phyloP scores from a whole-genome alignment of 2,113 vertebrate genomes.

The Archocentrus centrarchus region DNA sequence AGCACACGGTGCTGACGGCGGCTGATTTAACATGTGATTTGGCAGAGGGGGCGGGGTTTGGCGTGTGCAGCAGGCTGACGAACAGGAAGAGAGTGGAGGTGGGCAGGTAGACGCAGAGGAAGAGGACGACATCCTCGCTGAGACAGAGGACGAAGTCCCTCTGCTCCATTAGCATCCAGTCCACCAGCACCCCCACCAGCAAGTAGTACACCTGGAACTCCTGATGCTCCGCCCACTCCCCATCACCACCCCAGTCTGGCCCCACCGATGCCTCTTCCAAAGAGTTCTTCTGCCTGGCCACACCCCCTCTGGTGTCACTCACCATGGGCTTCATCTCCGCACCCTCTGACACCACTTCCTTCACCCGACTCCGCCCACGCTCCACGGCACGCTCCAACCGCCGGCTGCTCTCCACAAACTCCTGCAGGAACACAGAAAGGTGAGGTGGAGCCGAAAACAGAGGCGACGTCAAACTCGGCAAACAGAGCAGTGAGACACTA shows the following conservation, averaged over 20 bases:
- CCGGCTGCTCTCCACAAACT: conserved; percentile 96
- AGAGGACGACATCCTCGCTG: conserved; percentile 93
- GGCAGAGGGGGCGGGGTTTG: conserved; percentile 68
- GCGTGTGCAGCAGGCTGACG: conserved; percentile 87
- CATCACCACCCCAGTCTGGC: conserved; percentile 63
- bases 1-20: conserved; percentile 79
- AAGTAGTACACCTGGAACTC: conserved; percentile 96
- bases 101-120: conserved; percentile 93
- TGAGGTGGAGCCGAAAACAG: not conserved
- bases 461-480: no score
- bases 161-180: conserved; percentile 91
- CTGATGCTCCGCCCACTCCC: conserved; percentile 87
- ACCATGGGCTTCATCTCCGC: conserved; percentile 97
- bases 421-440: conserved; percentile 79
- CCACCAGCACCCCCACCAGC: conserved; percentile 90
- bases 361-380: conserved; percentile 86
- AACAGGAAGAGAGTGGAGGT: conserved; percentile 92
- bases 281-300: conserved; percentile 27
- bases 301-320: conserved; percentile 86
- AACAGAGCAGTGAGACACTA: not conserved
- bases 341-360: conserved; percentile 85
- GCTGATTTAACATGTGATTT: conserved; percentile 20
- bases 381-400: conserved; percentile 88
- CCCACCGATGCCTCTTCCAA: conserved; percentile 69
- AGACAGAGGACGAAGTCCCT: conserved; percentile 86